Conservation (phyloP, 2,888 invertebrate species). For the Heliconius hortense region DNA sequence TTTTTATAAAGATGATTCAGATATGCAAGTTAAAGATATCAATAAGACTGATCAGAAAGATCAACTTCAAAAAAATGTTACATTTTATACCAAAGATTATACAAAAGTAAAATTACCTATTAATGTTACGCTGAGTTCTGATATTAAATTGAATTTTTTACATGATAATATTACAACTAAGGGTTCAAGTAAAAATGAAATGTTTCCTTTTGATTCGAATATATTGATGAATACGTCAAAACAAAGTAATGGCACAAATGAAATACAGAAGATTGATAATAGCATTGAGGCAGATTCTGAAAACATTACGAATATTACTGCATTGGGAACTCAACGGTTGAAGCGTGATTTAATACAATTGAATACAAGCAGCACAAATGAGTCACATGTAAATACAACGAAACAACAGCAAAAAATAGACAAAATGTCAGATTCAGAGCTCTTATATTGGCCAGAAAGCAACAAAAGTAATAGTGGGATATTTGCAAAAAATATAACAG, state of each 20-base stretch:
- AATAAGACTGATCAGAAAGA: slow-evolving; percentile 44
- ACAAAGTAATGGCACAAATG: slow-evolving; percentile 49
- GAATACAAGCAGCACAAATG: neutral
- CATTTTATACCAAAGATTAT: slow-evolving; percentile 35
- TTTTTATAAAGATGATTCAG: slow-evolving; percentile 59
- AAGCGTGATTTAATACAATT: slow-evolving; percentile 50
- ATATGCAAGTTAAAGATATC: slow-evolving; percentile 48
- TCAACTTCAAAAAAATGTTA: slow-evolving; percentile 42
- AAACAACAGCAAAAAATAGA: slow-evolving; percentile 52
- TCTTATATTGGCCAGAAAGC: slow-evolving; percentile 67
- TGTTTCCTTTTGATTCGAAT: slow-evolving; percentile 53
- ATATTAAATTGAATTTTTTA: slow-evolving; percentile 36
- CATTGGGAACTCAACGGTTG: slow-evolving; percentile 47
- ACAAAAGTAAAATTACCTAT: slow-evolving; percentile 35
- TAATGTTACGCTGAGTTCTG: slow-evolving; percentile 31
- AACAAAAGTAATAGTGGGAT: slow-evolving; percentile 44
- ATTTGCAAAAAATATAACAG: slow-evolving; percentile 60
- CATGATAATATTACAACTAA: slow-evolving; percentile 47
- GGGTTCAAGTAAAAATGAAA: slow-evolving; percentile 46
- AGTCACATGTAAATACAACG: slow-evolving; percentile 42
- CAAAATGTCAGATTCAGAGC: slow-evolving; percentile 57
- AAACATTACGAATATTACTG: slow-evolving; percentile 48
- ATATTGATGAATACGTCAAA: slow-evolving; percentile 60
- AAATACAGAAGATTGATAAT: slow-evolving; percentile 53
- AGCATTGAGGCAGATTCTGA: slow-evolving; percentile 64